Base-by-base conservation (phyloP, 2,113 vertebrate species). In the Ageneiosus marmoratus region DNA sequence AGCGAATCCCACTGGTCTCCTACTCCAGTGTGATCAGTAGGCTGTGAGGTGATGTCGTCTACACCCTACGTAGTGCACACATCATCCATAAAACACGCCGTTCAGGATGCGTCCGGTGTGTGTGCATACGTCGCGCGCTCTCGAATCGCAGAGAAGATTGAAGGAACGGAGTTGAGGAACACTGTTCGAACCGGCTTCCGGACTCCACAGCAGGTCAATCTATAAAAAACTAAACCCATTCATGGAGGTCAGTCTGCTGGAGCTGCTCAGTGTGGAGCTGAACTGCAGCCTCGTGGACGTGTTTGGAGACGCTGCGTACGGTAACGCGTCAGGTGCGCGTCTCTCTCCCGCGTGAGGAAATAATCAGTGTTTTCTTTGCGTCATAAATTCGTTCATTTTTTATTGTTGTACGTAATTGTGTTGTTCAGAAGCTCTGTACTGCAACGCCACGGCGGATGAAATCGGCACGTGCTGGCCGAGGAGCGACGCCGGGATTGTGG, bases 381-480 rank as follows among this genome's bases (percentile, higher is more conserved):
- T 67, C 0, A 82, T 29, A 8, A 8, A 32, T 41, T 29, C 29
- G 7, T 67, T n/a, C 11, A 10, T 18, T 44, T 44, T 50, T 76
- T 60, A 2, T 60, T 55, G 32, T 48, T 48, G 50, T 32, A 1
- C 2, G 8, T 67, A 0, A 20, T 4, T 67, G 15, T 67, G 3
- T 22, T 3, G 20, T 46, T 86, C 77, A 80, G 9, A 92, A 96
- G 95, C 95, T 93, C 92, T 93, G 2, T 96, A 95, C 92, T 99
- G 98, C 91, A 98, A 97, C 89, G 93, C 96, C 84, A 99, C 97
- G 58, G 94, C 94, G 2, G 98, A 99, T 90, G 96, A 97, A 93
- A 98, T 99, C 65, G 98, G 98, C 82, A 99, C 98, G 70, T 99
- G 98, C 94, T 99, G 98, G 98, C 98, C 98, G 48, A 94, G 91